Evolutionary conservation across 2,888 invertebrate species (phyloP), one percentile per base, ranked within the genome.

Genomic region (Caenorhabditis uteleia): DNA sequence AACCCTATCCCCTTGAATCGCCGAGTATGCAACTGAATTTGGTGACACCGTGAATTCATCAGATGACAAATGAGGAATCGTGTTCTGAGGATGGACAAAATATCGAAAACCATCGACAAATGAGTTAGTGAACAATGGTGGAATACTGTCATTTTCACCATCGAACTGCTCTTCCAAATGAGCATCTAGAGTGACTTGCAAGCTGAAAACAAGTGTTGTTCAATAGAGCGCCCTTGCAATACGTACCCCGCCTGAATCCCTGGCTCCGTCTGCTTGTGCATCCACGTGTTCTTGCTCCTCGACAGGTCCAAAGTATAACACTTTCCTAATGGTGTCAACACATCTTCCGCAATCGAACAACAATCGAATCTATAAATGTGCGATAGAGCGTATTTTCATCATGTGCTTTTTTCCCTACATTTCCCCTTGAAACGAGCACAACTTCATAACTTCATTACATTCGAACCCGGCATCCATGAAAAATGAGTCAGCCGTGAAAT

Each of bases 11-110:
- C 74, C 59, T 8, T 71, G 61, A 14, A 80, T 66, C 1, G 77
- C 77, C n/a, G 80, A 72, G 39, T 75, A 80, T 4, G 74, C 70
- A 12, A 68, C 61, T 23, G 59, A 48, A 8, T 79, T 78, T 5
- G 78, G 77, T 2, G 78, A 77, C 1, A 80, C 80, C 38, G 70
- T 75, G 40, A 78, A 79, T 12, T 77, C 80, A 48, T 80, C 78
- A 23, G 72, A 70, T 2, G 74, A 61, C 38, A 79, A 45, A 51
- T 73, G 70, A 4, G 77, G 75, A 38, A 75, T 53, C 0, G 70
- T 64, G 23, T 69, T 50, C 8, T 56, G 57, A 23, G 72, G 68
- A 58, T 80, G 77, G 3, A 79, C 74, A 51, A 65, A 80, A 53
- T 74, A 80, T 18, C 77, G 76, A 53, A 75, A 79, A 10, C 80